Conservation (phyloP, 2,113 vertebrate genomes). For the Glaucomys volans region DNA sequence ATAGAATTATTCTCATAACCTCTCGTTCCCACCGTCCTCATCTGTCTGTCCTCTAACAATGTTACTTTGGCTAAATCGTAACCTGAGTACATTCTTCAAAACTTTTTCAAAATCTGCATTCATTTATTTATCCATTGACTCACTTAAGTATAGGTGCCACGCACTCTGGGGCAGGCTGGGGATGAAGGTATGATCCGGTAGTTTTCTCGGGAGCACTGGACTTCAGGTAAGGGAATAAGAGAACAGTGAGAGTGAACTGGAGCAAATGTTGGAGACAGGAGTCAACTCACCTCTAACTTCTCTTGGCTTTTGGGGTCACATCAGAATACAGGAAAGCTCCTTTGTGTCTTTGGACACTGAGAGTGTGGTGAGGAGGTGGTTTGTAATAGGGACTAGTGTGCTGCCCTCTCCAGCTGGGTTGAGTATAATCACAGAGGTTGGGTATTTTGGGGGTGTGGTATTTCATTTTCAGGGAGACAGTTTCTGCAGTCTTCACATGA, state of each 20-base stretch:
- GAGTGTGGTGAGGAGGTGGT: not conserved
- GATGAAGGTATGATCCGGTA: accelerated
- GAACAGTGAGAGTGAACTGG: not conserved
- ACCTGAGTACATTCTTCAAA: not conserved
- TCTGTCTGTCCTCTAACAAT: no score
- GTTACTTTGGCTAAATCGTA: not conserved
- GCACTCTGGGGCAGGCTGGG: not conserved
- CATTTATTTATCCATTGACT: not conserved
- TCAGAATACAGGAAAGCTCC: not conserved
- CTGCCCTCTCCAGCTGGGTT: not conserved
- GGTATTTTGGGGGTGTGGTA: constrained; percentile 33
- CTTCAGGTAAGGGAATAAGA: not conserved
- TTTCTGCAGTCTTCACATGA: constrained; percentile 47
- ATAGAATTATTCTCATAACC: no score
- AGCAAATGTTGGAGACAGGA: not conserved
- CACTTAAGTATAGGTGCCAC: not conserved
- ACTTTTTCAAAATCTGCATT: not conserved
- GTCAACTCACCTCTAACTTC: not conserved
- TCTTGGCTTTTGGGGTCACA: not conserved
- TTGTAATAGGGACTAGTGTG: not conserved
- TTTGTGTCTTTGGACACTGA: not conserved
- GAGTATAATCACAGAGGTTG: not conserved
- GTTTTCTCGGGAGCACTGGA: not conserved
- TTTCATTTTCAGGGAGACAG: not conserved
- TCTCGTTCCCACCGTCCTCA: no score